Conservation (phyloP, 2,888 invertebrate genomes). For the Barypeithes pellucidus region DNA sequence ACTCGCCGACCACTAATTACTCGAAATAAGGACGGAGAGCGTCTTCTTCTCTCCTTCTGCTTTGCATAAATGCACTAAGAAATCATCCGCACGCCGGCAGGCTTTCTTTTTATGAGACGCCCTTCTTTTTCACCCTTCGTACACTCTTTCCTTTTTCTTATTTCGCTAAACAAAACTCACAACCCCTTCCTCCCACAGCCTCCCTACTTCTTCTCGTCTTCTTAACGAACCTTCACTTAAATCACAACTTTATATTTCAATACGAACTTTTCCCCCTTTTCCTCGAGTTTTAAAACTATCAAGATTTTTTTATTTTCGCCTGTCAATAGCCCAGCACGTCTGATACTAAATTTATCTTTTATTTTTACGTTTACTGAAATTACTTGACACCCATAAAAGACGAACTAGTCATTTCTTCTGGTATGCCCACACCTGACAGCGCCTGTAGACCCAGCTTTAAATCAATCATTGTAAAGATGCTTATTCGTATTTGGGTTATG, state of each 20-base stretch:
- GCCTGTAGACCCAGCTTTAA: too few species aligned
- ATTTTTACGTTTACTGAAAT: not conserved
- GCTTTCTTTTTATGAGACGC: conserved; percentile 66
- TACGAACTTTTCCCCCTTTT: conserved; percentile 46
- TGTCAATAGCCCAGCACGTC: conserved; percentile 49
- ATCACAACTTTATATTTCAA: conserved; percentile 56
- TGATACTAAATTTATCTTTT: conserved; percentile 32
- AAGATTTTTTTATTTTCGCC: conserved; percentile 47
- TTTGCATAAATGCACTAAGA: conserved; percentile 71
- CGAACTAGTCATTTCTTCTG: too few species aligned
- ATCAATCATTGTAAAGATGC: too few species aligned
- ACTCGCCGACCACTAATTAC: conserved; percentile 71
- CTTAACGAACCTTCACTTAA: conserved; percentile 56
- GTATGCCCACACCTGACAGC: too few species aligned
- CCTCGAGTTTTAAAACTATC: conserved; percentile 48
- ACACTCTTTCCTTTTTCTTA: conserved; percentile 62
- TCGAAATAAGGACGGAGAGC: conserved; percentile 64
- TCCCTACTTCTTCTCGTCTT: conserved; percentile 47
- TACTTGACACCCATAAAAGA: not conserved
- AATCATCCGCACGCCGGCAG: conserved; percentile 63
- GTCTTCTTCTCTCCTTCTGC: conserved; percentile 63
- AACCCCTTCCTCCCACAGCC: conserved; percentile 56
- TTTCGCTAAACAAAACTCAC: conserved; percentile 62
- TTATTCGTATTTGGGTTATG: too few species aligned
- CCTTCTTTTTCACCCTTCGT: conserved; percentile 63